Base-by-base conservation (phyloP, 2,797 vertebrate genomes). In the Pogonophryne albipinna region DNA sequence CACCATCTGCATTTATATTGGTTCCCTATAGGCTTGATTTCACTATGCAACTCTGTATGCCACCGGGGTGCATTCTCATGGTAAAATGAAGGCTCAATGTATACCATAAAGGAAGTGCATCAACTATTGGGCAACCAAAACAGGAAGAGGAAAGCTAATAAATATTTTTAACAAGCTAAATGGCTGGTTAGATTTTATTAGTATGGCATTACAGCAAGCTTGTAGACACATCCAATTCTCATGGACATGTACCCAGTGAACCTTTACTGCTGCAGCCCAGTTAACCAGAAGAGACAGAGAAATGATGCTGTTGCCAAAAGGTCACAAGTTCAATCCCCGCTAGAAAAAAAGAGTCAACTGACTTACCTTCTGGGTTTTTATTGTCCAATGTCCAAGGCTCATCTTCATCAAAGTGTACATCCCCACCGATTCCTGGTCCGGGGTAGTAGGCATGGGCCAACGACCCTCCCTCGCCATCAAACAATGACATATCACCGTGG, bases 381-480 rank as follows among this genome's bases (percentile, higher is more conserved):
- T 95, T 97, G 76, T 96, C 96, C 82, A 99, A 94, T 0, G 97
- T 99, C 98, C 98, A 99, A 0, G 96, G 97, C 83, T 99, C 98
- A 34, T 99, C 98, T 0, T 95, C 94, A 73, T 99, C 98, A 0
- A 99, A 99, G 88, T 99, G 98, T 0, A 96, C 96, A 73, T 99
- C 98, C 0, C 98, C 98, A 0, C 98, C 98, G 87, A 98, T 96
- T n/a, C 97, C 97, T 0, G 97, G 96, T 27, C 98, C 98, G 0
- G 98, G 98, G 84, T 99, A 99, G 85, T 96, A 99, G 38, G 98
- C 98, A 0, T 99, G 98, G n/a, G 98, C 98, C 89, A 99, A 92
- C n/a, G 98, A 98, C 3, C 98, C 98, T 3, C 97, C 98, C 0
- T 95, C 88, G 0, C 98, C 98, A 0, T 99, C 98, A 2, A 99